phyloP scores from a whole-genome alignment of 2,113 vertebrate genomes.

The Zosterops japonicus region DNA sequence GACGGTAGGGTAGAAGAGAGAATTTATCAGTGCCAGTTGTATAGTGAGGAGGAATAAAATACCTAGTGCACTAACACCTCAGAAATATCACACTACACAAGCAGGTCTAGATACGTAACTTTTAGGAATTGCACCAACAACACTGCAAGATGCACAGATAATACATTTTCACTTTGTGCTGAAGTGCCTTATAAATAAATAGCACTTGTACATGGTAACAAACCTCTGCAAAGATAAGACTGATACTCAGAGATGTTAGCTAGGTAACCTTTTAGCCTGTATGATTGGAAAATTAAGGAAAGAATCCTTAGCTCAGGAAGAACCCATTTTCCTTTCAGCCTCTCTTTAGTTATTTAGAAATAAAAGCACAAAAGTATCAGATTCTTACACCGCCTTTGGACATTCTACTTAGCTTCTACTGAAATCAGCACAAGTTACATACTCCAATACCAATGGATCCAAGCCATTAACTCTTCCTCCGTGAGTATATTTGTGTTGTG shows the following conservation, averaged over 20 bases:
- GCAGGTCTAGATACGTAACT: background rate
- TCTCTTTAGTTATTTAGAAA: background rate
- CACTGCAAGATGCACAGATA: background rate
- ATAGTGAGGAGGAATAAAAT: background rate
- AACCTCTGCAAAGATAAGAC: background rate
- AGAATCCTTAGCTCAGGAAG: background rate
- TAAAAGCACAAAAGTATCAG: background rate
- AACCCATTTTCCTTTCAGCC: background rate
- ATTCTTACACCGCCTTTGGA: background rate
- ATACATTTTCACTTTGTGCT: background rate
- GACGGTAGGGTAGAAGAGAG: background rate
- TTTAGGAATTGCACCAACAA: background rate
- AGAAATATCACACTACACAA: background rate
- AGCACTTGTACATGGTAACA: background rate
- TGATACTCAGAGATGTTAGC: background rate
- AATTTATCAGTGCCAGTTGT: background rate
- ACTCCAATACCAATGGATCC: background rate
- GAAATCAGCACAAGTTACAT: background rate
- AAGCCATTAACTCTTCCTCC: background rate
- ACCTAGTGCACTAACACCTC: background rate
- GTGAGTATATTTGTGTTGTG: background rate
- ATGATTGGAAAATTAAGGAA: background rate
- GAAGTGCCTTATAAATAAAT: background rate
- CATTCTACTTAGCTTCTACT: background rate
- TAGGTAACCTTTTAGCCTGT: background rate